Percentiles rank a stretch among this genome's conserved stretches.
phyloP scores from a whole-genome alignment of 2,797 vertebrate species.

The Avahi laniger region DNA sequence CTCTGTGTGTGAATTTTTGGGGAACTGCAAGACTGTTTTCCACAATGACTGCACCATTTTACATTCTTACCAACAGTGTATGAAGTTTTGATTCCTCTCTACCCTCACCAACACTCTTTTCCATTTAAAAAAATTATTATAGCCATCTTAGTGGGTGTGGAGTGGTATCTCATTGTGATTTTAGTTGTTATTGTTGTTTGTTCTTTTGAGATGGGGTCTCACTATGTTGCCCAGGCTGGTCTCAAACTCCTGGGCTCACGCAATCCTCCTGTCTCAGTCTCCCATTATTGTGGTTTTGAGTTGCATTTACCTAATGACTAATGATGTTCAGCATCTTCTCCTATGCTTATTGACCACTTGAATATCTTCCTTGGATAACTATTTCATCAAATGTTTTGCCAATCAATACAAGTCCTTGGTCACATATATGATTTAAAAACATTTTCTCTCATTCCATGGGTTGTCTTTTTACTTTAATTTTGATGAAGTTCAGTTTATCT shows the following conservation, averaged over 20 bases:
- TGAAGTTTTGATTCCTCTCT: background rate
- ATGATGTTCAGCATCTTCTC: background rate
- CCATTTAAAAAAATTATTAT: background rate
- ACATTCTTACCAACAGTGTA: background rate
- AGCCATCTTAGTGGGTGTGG: background rate
- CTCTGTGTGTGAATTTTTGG: background rate
- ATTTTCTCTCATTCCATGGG: background rate
- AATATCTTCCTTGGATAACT: background rate
- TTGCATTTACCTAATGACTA: background rate
- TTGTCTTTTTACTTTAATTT: conserved; percentile 19
- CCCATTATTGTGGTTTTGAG: background rate
- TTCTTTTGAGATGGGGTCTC: background rate
- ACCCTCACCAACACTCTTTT: background rate
- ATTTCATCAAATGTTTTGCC: background rate
- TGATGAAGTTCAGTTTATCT: background rate
- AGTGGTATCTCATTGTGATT: background rate
- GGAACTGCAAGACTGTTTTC: background rate
- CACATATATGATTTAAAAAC: background rate
- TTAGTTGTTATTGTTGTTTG: background rate
- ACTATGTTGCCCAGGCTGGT: background rate
- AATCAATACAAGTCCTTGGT: background rate
- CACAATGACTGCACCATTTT: background rate
- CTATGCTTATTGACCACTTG: background rate
- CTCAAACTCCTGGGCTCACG: background rate
- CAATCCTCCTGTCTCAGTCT: background rate